Conservation (phyloP, 2,888 invertebrate species). For the Pristionchus entomophagus region DNA sequence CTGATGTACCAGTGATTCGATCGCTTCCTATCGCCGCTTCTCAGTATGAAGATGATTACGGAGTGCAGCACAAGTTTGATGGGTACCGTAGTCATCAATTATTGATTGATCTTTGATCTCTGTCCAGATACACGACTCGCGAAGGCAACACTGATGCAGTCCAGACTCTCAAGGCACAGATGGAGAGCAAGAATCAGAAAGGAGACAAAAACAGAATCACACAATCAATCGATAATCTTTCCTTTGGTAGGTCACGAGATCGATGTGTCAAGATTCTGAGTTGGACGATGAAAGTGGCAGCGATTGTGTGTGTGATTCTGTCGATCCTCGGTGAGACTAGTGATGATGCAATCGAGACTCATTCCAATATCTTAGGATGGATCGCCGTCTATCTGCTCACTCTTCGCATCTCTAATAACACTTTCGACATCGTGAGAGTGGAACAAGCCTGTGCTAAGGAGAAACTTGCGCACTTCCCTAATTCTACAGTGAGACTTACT, state of each 20-base stretch:
- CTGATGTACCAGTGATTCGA: background rate
- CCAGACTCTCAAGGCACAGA: constrained; percentile 13
- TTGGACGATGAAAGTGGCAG: background rate
- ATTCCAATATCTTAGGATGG: background rate
- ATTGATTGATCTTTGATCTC: background rate
- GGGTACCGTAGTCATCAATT: background rate
- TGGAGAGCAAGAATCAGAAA: constrained; percentile 15
- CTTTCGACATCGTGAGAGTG: background rate
- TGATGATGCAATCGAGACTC: background rate
- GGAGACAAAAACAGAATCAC: too few species aligned
- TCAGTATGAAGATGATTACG: constrained; percentile 16
- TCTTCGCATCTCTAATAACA: background rate
- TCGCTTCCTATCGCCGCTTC: background rate
- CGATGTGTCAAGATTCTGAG: background rate
- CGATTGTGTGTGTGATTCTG: background rate
- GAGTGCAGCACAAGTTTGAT: constrained; percentile 26
- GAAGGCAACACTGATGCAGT: constrained; percentile 30
- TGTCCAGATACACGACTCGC: background rate
- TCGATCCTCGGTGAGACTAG: background rate
- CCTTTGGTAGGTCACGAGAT: background rate
- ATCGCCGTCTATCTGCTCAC: constrained; percentile 2
- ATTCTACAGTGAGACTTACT: background rate
- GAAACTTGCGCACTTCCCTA: background rate
- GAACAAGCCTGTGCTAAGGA: background rate
- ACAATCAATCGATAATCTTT: background rate